These are phyloP conservation scores for Capitella teleta DNA, from an alignment of 1,140 invertebrate genomes.

Conservation along the genomic window DNA sequence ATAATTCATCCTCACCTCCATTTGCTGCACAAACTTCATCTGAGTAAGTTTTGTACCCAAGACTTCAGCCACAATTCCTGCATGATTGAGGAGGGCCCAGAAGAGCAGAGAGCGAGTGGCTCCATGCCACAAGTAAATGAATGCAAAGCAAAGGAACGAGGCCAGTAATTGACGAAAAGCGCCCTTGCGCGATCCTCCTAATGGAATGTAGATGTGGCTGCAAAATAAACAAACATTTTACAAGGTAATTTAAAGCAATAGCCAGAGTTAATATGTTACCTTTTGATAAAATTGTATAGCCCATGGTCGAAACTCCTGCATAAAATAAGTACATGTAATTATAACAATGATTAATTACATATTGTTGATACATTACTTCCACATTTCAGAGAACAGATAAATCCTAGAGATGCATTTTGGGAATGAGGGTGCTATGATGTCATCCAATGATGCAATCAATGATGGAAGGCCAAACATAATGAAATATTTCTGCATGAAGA, in stretches of 20 bases:
- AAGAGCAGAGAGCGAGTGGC: slow-evolving; percentile 62
- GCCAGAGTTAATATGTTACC: slow-evolving; percentile 44
- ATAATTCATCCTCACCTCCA: no score
- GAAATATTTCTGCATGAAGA: no score
- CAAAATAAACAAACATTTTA: slow-evolving; percentile 33
- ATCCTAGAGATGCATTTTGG: no score
- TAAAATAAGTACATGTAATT: slow-evolving; percentile 13
- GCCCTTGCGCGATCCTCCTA: slow-evolving; percentile 44
- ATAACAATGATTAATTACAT: no score
- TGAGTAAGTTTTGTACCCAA: no score
- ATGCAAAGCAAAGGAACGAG: slow-evolving; percentile 67
- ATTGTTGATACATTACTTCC: no score
- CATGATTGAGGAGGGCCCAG: slow-evolving; percentile 73
- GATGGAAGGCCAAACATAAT: no score
- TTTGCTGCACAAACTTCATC: no score
- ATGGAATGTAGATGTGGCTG: slow-evolving; percentile 75
- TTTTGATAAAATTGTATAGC: slow-evolving; percentile 74
- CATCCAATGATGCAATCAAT: no score
- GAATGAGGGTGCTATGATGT: no score
- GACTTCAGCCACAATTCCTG: slow-evolving; percentile 64
- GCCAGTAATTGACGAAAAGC: slow-evolving; percentile 53
- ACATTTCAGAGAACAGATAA: no score
- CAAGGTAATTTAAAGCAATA: background rate
- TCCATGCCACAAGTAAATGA: slow-evolving; percentile 86
- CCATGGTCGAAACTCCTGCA: slow-evolving; percentile 74